These are phyloP conservation scores for Turritopsis dohrnii DNA, from an alignment of 30 jellyfish, hydroid and myxozoan genomes.

Conservation along the genomic window DNA sequence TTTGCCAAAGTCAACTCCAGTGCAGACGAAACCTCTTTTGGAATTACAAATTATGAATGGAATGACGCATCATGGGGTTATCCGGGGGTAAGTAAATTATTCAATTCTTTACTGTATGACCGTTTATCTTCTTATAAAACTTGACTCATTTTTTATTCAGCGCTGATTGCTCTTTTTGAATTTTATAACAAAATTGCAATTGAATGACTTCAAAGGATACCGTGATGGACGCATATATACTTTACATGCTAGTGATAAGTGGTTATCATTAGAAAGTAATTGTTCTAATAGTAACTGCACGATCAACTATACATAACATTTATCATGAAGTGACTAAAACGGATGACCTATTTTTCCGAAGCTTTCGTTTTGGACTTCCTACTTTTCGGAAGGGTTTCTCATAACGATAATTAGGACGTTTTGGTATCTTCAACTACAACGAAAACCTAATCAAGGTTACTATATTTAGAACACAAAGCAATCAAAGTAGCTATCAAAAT, in stretches of 20 bases:
- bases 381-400: too few species aligned
- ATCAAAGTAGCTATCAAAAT: too few species aligned
- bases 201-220: neutral
- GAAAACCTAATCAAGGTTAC: too few species aligned
- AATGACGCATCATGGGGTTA: neutral
- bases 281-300: neutral
- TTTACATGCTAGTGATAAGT: neutral
- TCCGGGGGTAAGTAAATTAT: neutral
- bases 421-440: too few species aligned
- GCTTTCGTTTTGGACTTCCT: neutral
- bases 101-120: neutral
- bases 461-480: too few species aligned
- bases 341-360: neutral
- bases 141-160: neutral
- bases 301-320: neutral
- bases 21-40: neutral
- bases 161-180: neutral
- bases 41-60: neutral
- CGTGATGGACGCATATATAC: neutral
- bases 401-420: too few species aligned
- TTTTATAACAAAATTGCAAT: neutral
- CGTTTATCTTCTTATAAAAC: too few species aligned
- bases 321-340: neutral
- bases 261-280: neutral
- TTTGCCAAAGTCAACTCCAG: neutral